Percentiles rank a stretch among this genome's conserved stretches.
Conservation (phyloP, 2,797 vertebrate species). For the Syngnathus acus region DNA sequence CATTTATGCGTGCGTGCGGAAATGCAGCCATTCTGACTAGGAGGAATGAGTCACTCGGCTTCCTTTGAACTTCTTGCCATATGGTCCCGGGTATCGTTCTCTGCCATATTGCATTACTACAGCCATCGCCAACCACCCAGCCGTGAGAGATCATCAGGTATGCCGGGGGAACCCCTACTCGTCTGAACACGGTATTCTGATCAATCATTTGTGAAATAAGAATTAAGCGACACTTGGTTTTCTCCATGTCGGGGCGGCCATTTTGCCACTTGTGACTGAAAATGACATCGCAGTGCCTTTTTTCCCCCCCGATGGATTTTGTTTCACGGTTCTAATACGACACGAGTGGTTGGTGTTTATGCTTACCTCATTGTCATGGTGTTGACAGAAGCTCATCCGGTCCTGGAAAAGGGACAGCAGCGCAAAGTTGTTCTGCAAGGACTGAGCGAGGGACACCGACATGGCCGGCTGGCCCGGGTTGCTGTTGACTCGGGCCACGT, state of each 20-base stretch:
- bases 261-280: too few relatives aligned
- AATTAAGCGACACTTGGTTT: too few relatives aligned
- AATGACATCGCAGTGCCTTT: too few relatives aligned
- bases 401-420: constrained; percentile 82
- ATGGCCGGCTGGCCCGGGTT: constrained; percentile 41
- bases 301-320: too few relatives aligned
- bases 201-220: too few relatives aligned
- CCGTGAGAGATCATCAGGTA: neutral
- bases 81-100: constrained; percentile 46
- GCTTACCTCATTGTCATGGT: constrained; percentile 84
- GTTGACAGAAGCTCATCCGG: constrained; percentile 83
- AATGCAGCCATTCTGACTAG: constrained; percentile 56
- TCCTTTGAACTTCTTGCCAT: constrained; percentile 64
- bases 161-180: neutral
- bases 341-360: neutral
- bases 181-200: too few relatives aligned
- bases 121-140: neutral
- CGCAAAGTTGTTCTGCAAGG: constrained; percentile 75
- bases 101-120: constrained; percentile 38
- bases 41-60: constrained; percentile 63
- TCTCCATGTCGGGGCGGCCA: too few relatives aligned
- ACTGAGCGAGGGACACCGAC: constrained; percentile 60
- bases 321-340: too few relatives aligned
- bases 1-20: constrained; percentile 22
- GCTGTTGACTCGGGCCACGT: constrained; percentile 48